Evolutionary conservation across 2,888 invertebrate species (phyloP), one percentile per base, ranked within the genome.

Genomic region (Periphyllus acericola): DNA sequence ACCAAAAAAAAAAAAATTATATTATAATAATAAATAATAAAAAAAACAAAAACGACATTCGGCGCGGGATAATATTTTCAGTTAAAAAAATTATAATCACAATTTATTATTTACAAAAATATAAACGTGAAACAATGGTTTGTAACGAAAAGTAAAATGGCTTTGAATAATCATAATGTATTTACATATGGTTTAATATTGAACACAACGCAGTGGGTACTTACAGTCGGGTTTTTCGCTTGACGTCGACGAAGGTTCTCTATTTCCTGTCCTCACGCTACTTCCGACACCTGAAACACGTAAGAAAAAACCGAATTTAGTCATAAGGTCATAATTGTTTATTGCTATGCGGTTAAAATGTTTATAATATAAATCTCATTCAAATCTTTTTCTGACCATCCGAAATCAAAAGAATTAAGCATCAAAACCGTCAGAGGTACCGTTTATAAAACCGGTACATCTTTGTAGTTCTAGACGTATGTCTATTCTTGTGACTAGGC

Each of bases 31-130:
- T 36, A 52, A 52, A 80, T 32, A 40, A 29, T 21, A 25, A 32
- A 21, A 55, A 9, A 11, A 78, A 55, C 52, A 29, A 32, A 34
- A 34, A 68, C 52, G 9, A 52, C 82, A 82, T 83, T 83, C 72
- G 72, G 72, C 72, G n/a, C 0, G 72, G 52, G 72, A 34, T 25
- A 34, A 72, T 83, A 34, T 4, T 83, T 71, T 72, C 34, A 46
- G 25, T 72, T 36, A 36, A 83, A 83, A 71, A 6, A 80, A 80
- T 60, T 29, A 52, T 52, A 66, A 81, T 40, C 21, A 68, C 32
- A 83, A 60, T 72, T 21, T 25, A 72, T 55, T 83, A 83, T 83
- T 34, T 83, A 83, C 83, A 83, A 83, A 55, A 74, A 72, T 36
- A 46, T 32, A 81, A 46, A 81, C 19, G n/a, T 40, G 34, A 81